Evolutionary conservation across 37 sponge, comb jelly and placozoan species (phyloP), one percentile per base, ranked within the genome.

Genomic region (Chondrilla cf. caribensis): DNA sequence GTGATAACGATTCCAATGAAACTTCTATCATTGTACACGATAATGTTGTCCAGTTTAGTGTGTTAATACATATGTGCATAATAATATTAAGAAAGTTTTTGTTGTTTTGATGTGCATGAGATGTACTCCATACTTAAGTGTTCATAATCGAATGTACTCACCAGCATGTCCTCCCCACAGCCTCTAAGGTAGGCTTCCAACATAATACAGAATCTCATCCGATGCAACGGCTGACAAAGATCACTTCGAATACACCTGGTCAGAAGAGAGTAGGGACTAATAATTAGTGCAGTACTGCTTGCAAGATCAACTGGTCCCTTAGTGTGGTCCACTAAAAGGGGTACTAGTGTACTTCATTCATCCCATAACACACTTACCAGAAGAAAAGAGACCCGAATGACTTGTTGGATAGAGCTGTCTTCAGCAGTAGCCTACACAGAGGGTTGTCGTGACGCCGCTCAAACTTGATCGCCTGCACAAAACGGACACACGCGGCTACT

Each of bases 301-400:
- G 51, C 51, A 14, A 47, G 51, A 14, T 11, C 68, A 90, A 71
- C 0, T 82, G 17, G n/a, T 60, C 15, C 18, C 68, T 80, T 24
- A 90, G 90, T 67, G 90, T 79, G 0, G n/a, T n/a, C n/a, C n/a
- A n/a, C n/a, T n/a, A n/a, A n/a, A n/a, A n/a, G n/a, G n/a, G n/a
- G n/a, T n/a, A n/a, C n/a, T n/a, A n/a, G n/a, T n/a, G n/a, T n/a
- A n/a, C n/a, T 70, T 29, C 17, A 90, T 77, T 14, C 90, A 78
- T 31, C 67, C 43, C 42, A 80, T 84, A 67, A 85, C 88, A 18
- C 81, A 88, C 35, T 35, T 58, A 95, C 96, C 96, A 95, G 84
- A 91, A 95, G 83, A 95, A 92, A 75, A 84, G 68, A 78, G 90
- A 87, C 40, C 96, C 96, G 64, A 92, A 84, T 18, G 47, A 71